These are phyloP conservation scores for Aramus guarauna DNA, from an alignment of 2,113 vertebrate species.

Conservation along the genomic window DNA sequence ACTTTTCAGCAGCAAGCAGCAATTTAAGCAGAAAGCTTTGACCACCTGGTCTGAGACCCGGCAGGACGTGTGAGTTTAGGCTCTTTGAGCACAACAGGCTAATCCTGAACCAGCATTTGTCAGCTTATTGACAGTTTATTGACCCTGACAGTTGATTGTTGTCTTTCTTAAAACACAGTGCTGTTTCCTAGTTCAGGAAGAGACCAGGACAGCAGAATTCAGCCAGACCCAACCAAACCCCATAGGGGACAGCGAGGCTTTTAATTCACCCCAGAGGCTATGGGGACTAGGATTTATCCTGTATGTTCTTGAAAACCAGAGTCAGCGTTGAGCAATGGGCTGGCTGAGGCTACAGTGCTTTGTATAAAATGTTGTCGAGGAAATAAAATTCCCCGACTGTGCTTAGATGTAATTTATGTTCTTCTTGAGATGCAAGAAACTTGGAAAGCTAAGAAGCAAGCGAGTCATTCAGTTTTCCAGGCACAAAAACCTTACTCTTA, in stretches of 20 bases:
- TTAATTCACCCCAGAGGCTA: neutral
- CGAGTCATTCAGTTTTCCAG: neutral
- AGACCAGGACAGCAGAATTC: neutral
- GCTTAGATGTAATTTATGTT: neutral
- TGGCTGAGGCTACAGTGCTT: neutral
- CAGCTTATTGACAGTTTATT: neutral
- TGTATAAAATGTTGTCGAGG: neutral
- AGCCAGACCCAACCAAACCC: neutral
- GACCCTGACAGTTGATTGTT: neutral
- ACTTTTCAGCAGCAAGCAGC: neutral
- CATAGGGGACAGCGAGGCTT: rapidly evolving
- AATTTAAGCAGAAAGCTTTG: neutral
- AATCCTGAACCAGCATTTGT: neutral
- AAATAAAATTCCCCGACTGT: neutral
- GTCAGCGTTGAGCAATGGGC: neutral
- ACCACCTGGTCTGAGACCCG: neutral
- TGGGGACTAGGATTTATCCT: neutral
- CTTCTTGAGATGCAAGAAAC: neutral
- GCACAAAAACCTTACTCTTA: neutral
- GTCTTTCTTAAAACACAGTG: neutral
- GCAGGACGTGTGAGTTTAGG: neutral
- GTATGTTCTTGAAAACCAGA: neutral
- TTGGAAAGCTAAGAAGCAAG: neutral
- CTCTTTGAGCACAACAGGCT: neutral
- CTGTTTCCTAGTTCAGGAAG: neutral